phyloP scores from a whole-genome alignment of 2,888 invertebrate species.

The Thera obeliscata region DNA sequence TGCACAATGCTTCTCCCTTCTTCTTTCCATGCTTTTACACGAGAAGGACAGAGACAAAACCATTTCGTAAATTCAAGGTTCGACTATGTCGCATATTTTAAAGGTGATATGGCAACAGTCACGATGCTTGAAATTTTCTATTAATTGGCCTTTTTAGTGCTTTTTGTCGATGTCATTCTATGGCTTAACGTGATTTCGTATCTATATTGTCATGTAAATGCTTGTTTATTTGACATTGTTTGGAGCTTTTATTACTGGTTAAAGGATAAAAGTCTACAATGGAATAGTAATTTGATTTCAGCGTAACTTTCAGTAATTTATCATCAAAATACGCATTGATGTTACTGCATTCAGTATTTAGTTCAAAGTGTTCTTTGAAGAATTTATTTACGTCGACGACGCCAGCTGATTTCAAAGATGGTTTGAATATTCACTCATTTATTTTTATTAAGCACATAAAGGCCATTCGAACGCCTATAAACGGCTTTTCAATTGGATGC shows the following conservation, averaged over 20 bases:
- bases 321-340: slow-evolving; percentile 5
- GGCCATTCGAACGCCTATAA: slow-evolving; percentile 69
- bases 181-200: slow-evolving; percentile 61
- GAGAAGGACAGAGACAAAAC: slow-evolving; percentile 58
- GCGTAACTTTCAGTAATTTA: slow-evolving; percentile 16
- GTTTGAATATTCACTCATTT: slow-evolving; percentile 64
- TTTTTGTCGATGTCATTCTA: slow-evolving; percentile 63
- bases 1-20: slow-evolving; percentile 53
- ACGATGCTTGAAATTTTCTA: slow-evolving; percentile 70
- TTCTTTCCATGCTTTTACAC: slow-evolving; percentile 40
- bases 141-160: slow-evolving; percentile 74
- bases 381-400: slow-evolving; percentile 43
- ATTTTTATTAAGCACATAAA: slow-evolving; percentile 75
- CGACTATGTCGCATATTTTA: slow-evolving; percentile 64
- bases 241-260: slow-evolving; percentile 53
- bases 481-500: slow-evolving; percentile 65
- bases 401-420: slow-evolving; percentile 49
- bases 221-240: slow-evolving; percentile 55
- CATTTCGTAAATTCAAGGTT: slow-evolving; percentile 49
- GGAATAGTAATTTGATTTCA: slow-evolving; percentile 20
- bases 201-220: slow-evolving; percentile 59
- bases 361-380: slow-evolving; percentile 2
- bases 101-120: slow-evolving; percentile 67
- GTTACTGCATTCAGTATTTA: slow-evolving; percentile 33
- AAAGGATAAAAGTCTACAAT: slow-evolving; percentile 47